phyloP scores from a whole-genome alignment of 1,140 invertebrate species.

The Sinella curviseta region DNA sequence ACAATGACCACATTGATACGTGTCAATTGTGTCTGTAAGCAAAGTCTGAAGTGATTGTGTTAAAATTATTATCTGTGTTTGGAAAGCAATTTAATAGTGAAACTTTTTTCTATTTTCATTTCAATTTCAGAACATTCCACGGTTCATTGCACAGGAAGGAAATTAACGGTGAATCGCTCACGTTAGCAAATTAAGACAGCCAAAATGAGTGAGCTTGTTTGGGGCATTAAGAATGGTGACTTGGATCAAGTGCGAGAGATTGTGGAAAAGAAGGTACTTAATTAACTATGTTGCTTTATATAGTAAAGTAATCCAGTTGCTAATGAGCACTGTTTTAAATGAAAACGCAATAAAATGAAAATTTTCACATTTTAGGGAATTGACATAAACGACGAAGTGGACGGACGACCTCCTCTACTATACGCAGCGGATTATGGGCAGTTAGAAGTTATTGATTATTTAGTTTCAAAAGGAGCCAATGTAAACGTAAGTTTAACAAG shows the following conservation, averaged over 20 bases:
- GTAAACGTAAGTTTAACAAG: slow-evolving; percentile 75
- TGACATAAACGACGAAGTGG: slow-evolving; percentile 80
- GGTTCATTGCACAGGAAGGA: too few species aligned
- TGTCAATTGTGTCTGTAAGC: too few species aligned
- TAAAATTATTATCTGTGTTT: too few species aligned
- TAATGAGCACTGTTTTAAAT: neutral
- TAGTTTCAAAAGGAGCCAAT: slow-evolving; percentile 84
- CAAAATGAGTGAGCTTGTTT: slow-evolving; percentile 75
- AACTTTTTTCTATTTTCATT: too few species aligned
- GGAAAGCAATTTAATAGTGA: too few species aligned
- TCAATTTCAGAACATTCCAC: too few species aligned
- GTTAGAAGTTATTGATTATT: slow-evolving; percentile 81
- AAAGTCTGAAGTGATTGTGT: too few species aligned
- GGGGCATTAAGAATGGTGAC: slow-evolving; percentile 93
- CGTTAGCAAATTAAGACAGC: neutral
- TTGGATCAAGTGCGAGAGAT: slow-evolving; percentile 84
- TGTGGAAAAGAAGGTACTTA: slow-evolving; percentile 77
- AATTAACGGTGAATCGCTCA: neutral
- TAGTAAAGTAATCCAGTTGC: too few species aligned
- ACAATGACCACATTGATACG: too few species aligned
- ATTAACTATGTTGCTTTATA: neutral
- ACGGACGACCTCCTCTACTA: slow-evolving; percentile 80
- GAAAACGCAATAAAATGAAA: neutral
- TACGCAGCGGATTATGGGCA: slow-evolving; percentile 96
- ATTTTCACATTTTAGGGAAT: slow-evolving; percentile 70